These are phyloP conservation scores for Ceuthmochares aereus DNA, from an alignment of 2,113 vertebrate genomes.

Conservation along the genomic window DNA sequence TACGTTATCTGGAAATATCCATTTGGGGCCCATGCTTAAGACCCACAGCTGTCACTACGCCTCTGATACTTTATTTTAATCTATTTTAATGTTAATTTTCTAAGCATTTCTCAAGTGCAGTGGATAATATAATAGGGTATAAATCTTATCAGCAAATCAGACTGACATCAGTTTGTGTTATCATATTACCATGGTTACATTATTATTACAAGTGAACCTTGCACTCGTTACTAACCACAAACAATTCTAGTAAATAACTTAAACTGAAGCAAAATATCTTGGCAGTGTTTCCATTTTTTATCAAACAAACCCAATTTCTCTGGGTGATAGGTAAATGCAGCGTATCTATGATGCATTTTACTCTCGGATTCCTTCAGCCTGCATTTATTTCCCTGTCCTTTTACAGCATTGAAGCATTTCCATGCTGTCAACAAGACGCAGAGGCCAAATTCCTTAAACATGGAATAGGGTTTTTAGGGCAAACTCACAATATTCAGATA, in stretches of 20 bases:
- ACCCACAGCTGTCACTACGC: background rate
- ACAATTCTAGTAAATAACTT: slow-evolving; percentile 40
- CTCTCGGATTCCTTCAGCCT: background rate
- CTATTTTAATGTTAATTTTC: slow-evolving; percentile 49
- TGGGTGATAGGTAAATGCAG: background rate
- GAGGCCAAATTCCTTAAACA: background rate
- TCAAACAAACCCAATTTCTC: background rate
- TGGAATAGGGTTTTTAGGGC: background rate
- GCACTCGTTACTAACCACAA: slow-evolving; percentile 47
- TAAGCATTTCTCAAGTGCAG: slow-evolving; percentile 56
- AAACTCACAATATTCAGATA: background rate
- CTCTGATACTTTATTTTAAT: slow-evolving; percentile 40
- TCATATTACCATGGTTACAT: slow-evolving; percentile 62
- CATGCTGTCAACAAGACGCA: background rate
- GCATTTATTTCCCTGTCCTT: background rate
- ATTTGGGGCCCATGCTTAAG: background rate
- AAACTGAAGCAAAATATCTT: slow-evolving; percentile 27
- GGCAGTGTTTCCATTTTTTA: background rate
- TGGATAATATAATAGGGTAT: slow-evolving; percentile 12
- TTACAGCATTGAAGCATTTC: background rate
- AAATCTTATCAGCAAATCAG: slow-evolving; percentile 57
- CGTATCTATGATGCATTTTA: background rate
- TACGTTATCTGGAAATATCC: background rate
- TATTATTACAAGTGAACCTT: slow-evolving; percentile 56
- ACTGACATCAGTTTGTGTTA: slow-evolving; percentile 24